Conservation (phyloP, 2,888 invertebrate genomes). For the Spicauda simplicius region DNA sequence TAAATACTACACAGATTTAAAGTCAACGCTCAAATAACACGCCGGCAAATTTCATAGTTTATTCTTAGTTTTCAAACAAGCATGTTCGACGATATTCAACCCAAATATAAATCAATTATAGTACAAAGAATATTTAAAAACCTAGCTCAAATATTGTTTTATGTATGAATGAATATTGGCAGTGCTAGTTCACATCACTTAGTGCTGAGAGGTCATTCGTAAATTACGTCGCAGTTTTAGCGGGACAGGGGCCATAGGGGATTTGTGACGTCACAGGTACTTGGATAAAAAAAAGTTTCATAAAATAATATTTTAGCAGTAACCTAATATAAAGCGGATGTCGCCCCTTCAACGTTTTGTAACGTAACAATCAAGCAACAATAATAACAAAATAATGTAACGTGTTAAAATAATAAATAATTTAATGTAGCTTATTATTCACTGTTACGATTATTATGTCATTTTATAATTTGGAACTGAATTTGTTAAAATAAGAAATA, state of each 20-base stretch:
- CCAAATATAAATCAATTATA: not conserved
- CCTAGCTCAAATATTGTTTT: constrained; percentile 19
- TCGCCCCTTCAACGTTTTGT: too few species aligned
- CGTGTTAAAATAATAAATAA: too few species aligned
- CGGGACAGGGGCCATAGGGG: not conserved
- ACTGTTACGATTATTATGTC: too few species aligned
- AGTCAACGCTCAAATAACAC: not conserved
- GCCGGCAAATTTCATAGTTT: not conserved
- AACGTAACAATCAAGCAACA: too few species aligned
- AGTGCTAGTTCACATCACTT: constrained; percentile 45
- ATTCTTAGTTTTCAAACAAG: not conserved
- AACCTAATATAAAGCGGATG: too few species aligned
- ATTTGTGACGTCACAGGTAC: not conserved
- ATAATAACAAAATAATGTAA: too few species aligned
- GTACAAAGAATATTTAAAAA: not conserved
- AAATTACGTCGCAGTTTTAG: not conserved
- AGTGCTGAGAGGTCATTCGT: constrained; percentile 18
- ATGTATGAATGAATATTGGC: constrained; percentile 73
- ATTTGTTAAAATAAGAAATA: too few species aligned
- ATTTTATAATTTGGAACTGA: too few species aligned
- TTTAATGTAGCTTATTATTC: too few species aligned
- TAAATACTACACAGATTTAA: not conserved
- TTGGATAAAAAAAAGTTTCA: not conserved
- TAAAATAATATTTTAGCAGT: too few species aligned
- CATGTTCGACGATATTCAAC: constrained; percentile 1